Conservation (phyloP, 1,140 invertebrate genomes). For the Procambarus virginalis region DNA sequence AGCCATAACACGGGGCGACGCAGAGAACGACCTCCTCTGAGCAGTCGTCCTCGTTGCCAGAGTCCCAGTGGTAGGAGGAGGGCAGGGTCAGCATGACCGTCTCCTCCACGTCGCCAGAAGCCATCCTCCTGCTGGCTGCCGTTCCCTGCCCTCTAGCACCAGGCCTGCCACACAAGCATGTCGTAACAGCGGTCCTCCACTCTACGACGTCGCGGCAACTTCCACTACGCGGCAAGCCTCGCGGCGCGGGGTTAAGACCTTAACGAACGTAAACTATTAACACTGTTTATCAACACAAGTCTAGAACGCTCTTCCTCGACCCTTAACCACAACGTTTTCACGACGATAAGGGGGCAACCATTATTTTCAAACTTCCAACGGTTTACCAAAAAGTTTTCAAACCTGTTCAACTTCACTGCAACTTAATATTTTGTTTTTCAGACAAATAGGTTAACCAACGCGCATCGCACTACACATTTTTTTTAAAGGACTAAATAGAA, state of each 20-base stretch:
- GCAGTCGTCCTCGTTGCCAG: constrained; percentile 18
- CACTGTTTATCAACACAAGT: no score
- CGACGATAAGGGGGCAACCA: neutral
- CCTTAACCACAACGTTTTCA: no score
- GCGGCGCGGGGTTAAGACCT: no score
- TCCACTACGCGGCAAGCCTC: no score
- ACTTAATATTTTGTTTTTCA: no score
- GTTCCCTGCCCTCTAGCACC: neutral
- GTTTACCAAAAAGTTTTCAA: neutral
- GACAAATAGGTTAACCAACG: no score
- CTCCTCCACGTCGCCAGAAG: constrained; percentile 24
- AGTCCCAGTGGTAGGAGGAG: constrained; percentile 46
- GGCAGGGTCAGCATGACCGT: constrained; percentile 25
- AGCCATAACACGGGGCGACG: constrained; percentile 50
- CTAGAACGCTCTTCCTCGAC: no score
- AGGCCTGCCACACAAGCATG: neutral
- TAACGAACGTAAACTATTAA: no score
- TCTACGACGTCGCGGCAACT: neutral
- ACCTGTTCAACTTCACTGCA: no score
- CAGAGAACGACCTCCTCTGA: constrained; percentile 36
- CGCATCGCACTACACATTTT: no score
- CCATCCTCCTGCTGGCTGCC: neutral
- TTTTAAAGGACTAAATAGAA: no score
- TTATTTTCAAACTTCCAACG: neutral
- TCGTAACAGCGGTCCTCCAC: neutral